phyloP scores from a whole-genome alignment of 2,888 invertebrate species.

The Acrocyrtus sp. region DNA sequence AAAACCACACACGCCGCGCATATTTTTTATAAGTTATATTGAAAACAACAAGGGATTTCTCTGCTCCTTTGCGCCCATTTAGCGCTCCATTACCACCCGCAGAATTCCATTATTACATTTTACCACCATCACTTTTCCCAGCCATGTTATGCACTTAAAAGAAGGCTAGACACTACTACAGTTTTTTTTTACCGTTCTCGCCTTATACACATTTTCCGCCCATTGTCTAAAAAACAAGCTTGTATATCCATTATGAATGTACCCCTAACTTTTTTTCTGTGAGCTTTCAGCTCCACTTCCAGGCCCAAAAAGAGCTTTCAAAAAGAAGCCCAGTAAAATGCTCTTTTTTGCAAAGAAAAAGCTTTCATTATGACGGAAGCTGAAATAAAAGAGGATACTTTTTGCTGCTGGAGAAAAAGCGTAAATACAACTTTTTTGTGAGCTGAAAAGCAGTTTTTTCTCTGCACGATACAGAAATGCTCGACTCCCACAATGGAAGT shows the following conservation, averaged over 20 bases:
- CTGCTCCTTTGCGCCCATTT: conserved; percentile 46
- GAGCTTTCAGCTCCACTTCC: background rate
- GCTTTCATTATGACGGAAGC: conserved; percentile 19
- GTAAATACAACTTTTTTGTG: too few relatives aligned
- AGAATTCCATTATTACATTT: conserved; percentile 53
- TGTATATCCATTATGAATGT: too few relatives aligned
- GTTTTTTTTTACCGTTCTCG: too few relatives aligned
- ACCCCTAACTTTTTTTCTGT: background rate
- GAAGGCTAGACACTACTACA: too few relatives aligned
- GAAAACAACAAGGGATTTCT: conserved; percentile 43
- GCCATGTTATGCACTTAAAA: too few relatives aligned
- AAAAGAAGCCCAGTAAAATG: background rate
- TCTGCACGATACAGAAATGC: too few relatives aligned
- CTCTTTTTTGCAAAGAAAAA: conserved; percentile 20
- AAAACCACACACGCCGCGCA: background rate
- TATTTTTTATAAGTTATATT: conserved; percentile 30
- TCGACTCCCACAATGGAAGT: conserved; percentile 5
- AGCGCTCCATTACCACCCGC: conserved; percentile 53
- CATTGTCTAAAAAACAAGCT: too few relatives aligned
- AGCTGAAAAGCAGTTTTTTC: too few relatives aligned
- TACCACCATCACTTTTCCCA: too few relatives aligned
- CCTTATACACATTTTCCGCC: too few relatives aligned
- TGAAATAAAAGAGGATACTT: conserved; percentile 7
- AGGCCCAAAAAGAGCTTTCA: background rate
- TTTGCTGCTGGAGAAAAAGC: too few relatives aligned